These are phyloP conservation scores for Sepiola atlantica DNA, from an alignment of 2,888 invertebrate species.

Conservation along the genomic window DNA sequence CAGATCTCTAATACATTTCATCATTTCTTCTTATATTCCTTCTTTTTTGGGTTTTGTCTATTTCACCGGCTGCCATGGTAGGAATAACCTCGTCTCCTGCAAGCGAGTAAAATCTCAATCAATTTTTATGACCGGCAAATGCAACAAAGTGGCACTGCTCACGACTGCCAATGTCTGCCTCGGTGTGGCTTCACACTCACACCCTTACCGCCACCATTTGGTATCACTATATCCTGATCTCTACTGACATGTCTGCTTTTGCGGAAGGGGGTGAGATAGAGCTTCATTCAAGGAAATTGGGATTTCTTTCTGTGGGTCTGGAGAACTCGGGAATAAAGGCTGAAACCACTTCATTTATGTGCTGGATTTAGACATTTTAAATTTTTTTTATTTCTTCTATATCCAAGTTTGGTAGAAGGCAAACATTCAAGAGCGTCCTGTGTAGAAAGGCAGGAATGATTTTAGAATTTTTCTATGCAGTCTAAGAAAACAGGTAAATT, in stretches of 20 bases:
- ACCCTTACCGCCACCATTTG: neutral
- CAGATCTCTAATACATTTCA: neutral
- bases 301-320: neutral
- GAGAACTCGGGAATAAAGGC: neutral
- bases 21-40: neutral
- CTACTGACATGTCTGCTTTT: slow-evolving; percentile 18
- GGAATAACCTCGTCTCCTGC: slow-evolving; percentile 32
- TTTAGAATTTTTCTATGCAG: neutral
- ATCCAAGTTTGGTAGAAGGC: neutral
- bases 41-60: neutral
- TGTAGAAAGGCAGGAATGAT: neutral
- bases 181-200: neutral
- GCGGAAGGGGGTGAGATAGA: neutral
- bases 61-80: neutral
- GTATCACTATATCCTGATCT: slow-evolving; percentile 19
- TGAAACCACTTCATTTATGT: neutral
- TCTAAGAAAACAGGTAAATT: neutral
- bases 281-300: neutral
- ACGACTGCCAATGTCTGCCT: neutral
- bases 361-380: neutral
- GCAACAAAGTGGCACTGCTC: slow-evolving; percentile 19
- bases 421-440: neutral
- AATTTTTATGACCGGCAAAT: slow-evolving; percentile 21
- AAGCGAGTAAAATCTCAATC: slow-evolving; percentile 8
- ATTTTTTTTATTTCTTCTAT: too few species aligned